These are phyloP conservation scores for Myotis lucifugus DNA, from an alignment of 2,113 vertebrate genomes.

Conservation along the genomic window DNA sequence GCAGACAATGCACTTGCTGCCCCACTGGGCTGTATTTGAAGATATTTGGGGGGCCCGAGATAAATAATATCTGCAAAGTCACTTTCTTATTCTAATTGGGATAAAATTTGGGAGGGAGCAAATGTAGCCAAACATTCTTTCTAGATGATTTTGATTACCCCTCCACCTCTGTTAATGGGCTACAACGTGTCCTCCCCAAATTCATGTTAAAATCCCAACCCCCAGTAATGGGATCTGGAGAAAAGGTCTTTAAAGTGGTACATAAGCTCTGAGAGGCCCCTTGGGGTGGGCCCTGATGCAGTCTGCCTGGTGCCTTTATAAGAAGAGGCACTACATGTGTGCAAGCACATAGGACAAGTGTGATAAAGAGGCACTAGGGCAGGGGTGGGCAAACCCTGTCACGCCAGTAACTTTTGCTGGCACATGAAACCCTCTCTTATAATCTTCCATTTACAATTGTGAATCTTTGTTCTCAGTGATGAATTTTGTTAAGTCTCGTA, in stretches of 20 bases:
- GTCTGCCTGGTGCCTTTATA: background rate
- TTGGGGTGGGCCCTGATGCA: background rate
- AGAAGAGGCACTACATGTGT: accelerated
- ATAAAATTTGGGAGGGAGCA: background rate
- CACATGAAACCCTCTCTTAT: no score
- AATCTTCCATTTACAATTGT: no score
- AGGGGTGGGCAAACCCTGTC: no score
- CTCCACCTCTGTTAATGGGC: background rate
- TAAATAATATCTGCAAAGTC: background rate
- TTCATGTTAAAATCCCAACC: background rate
- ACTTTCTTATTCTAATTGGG: background rate
- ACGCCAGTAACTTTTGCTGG: no score
- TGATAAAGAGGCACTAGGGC: background rate
- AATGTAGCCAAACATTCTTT: background rate
- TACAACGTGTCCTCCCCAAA: background rate
- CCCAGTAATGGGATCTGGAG: background rate
- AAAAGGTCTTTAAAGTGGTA: background rate
- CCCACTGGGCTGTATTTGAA: background rate
- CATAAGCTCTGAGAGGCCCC: background rate
- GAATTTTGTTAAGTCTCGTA: no score
- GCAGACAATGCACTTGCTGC: no score
- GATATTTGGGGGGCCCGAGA: background rate
- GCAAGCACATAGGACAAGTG: background rate
- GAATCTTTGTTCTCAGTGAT: no score
- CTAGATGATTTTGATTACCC: background rate